Conservation (phyloP, 2,113 vertebrate genomes). For the Phrynocephalus versicolor region DNA sequence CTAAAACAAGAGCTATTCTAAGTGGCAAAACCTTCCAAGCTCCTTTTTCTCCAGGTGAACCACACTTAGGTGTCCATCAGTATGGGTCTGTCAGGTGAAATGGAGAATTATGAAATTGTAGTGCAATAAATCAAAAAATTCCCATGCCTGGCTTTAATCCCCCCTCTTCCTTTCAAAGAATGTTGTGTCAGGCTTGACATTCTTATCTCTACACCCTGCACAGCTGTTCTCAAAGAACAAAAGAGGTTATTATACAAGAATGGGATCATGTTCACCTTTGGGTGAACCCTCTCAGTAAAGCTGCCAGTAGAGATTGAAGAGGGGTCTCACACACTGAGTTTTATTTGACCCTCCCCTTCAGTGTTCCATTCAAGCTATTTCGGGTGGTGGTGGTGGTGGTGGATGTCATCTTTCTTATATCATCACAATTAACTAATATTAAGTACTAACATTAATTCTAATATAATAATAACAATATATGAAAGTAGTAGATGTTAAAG, state of each 20-base stretch:
- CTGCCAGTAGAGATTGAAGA: background rate
- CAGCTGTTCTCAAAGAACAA: conserved; percentile 15
- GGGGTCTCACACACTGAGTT: background rate
- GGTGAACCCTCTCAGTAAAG: conserved; percentile 2
- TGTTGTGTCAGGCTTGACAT: conserved; percentile 2
- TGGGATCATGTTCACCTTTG: background rate
- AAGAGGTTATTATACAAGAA: conserved; percentile 8
- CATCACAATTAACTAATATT: background rate
- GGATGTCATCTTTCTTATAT: background rate
- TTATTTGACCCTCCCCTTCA: background rate
- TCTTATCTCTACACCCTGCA: conserved; percentile 10
- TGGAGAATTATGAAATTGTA: no score
- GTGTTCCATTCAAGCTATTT: no score
- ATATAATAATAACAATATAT: background rate
- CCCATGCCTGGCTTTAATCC: no score
- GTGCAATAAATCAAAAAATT: no score
- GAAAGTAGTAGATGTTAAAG: background rate
- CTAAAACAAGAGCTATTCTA: no score
- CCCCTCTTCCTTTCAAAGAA: background rate
- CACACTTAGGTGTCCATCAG: no score
- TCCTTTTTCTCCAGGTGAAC: no score
- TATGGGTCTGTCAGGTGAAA: no score
- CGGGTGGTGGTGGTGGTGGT: background rate
- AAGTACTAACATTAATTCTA: background rate
- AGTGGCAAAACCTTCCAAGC: no score